Conservation (phyloP, 2,113 vertebrate genomes). For the Pseudopipra pipra region DNA sequence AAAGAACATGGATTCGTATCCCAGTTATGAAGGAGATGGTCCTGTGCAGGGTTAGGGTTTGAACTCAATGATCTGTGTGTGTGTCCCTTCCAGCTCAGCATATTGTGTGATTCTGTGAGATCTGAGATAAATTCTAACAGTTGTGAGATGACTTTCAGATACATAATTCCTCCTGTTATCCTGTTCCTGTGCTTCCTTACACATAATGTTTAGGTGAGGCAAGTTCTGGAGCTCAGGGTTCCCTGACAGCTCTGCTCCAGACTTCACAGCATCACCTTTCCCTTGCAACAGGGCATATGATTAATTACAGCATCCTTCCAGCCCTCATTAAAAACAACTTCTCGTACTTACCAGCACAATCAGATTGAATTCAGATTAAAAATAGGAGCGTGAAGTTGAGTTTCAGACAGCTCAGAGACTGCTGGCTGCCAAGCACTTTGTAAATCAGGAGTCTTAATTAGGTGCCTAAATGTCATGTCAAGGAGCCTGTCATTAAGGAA, state of each 20-base stretch:
- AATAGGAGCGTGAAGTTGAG: neutral
- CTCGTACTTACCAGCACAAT: neutral
- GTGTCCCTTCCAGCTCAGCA: neutral
- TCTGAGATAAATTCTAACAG: neutral
- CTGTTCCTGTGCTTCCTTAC: neutral
- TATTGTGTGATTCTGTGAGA: neutral
- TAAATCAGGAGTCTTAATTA: neutral
- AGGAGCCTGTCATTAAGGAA: neutral
- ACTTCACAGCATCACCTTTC: neutral
- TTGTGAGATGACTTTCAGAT: neutral
- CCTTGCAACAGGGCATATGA: neutral
- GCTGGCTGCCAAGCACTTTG: neutral
- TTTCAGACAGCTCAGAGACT: neutral
- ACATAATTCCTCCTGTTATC: neutral
- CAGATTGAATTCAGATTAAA: neutral
- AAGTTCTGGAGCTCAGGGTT: neutral
- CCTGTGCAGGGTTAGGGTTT: neutral
- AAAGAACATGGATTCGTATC: neutral
- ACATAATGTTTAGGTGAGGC: rapidly evolving
- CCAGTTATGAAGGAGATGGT: neutral
- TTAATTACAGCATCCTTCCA: neutral
- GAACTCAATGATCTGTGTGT: neutral
- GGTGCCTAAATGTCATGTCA: neutral
- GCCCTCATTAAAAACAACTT: neutral
- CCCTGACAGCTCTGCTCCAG: neutral